phyloP scores from a whole-genome alignment of 2,797 vertebrate species.

The Lepilemur ruficaudatus region DNA sequence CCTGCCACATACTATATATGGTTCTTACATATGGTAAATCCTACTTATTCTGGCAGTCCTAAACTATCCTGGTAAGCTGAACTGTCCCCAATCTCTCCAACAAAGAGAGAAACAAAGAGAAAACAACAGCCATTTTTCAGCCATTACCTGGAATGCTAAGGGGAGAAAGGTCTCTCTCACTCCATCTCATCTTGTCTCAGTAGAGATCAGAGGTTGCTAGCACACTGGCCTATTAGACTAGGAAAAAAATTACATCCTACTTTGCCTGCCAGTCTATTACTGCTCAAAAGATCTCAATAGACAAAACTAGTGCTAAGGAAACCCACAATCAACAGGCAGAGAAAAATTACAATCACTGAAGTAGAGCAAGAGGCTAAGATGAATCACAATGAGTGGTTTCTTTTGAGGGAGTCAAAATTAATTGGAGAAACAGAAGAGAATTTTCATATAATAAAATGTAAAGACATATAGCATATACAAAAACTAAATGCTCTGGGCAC shows the following conservation, averaged over 20 bases:
- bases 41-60: background rate
- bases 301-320: conserved; percentile 1
- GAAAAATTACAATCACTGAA: conserved; percentile 19
- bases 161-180: background rate
- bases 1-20: background rate
- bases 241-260: background rate
- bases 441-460: background rate
- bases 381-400: background rate
- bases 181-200: background rate
- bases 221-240: background rate
- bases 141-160: background rate
- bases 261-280: background rate
- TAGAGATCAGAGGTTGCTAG: background rate
- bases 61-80: background rate
- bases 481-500: background rate
- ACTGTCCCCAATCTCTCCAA: background rate
- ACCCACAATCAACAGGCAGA: background rate
- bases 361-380: background rate
- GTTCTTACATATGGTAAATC: background rate
- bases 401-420: conserved; percentile 1
- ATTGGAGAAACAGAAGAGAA: background rate
- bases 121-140: too few species aligned
- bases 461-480: background rate
- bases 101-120: too few species aligned
- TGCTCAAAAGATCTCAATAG: background rate